Evolutionary conservation across 2,888 invertebrate genomes (phyloP), one percentile per base, ranked within the genome.

Genomic region (Lissocephala sabroskyi): DNA sequence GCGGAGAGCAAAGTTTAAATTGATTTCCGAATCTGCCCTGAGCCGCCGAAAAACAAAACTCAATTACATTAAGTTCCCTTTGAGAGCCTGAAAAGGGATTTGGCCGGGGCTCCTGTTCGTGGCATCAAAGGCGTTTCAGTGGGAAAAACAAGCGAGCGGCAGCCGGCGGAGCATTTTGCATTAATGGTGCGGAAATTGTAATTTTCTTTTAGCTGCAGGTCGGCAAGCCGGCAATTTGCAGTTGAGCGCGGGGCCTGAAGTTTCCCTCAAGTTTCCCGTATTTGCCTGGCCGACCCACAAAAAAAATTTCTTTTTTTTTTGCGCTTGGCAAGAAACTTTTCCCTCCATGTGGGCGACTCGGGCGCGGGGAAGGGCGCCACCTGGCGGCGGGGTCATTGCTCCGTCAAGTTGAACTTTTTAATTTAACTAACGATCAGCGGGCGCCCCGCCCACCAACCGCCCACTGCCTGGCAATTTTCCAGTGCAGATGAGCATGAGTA

Each of bases 371-470:
- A 3, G 23, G 23, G 3, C 7, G 23, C 4, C 7, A 5, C 4
- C 4, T 5, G 23, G 23, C n/a, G n/a, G n/a, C n/a, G n/a, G n/a
- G n/a, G n/a, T n/a, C n/a, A n/a, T n/a, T 23, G 23, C 23, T 7
- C 4, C 23, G 23, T 3, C 7, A 7, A 23, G 23, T 7, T 23
- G 4, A 23, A 23, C 50, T 62, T 35, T 35, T 67, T 62, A 67
- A 68, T 71, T 71, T 62, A 58, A 56, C 56, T 58, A 65, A 58
- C 58, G n/a, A n/a, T 58, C 14, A 64, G 49, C 61, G 51, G 16
- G 45, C 59, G 53, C 59, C 23, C 23, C 7, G 4, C 23, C 23
- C 23, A 3, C 23, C 23, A 23, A 5, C 23, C 23, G 3, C 23
- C 23, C 23, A 5, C 23, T 5, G 7, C 64, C 56, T 50, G 57